Evolutionary conservation across 2,888 invertebrate genomes (phyloP).

Genomic region (Agrotis exclamationis): DNA sequence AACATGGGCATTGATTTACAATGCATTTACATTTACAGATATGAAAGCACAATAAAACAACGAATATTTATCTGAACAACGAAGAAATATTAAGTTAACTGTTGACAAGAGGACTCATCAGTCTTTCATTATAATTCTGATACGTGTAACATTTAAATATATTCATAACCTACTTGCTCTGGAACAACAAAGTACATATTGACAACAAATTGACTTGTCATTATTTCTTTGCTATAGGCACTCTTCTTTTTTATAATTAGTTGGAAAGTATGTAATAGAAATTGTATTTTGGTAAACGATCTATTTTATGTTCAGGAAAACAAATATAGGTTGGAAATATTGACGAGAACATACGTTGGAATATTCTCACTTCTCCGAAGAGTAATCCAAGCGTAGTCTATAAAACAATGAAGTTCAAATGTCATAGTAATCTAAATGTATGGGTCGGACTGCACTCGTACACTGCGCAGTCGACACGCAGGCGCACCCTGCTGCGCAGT

Average conservation of each 20-base stretch:
- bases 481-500: slow-evolving; percentile 84
- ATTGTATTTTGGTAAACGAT: not conserved
- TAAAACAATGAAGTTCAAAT: slow-evolving; percentile 63
- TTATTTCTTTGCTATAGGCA: slow-evolving; percentile 76
- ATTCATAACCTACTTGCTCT: slow-evolving; percentile 78
- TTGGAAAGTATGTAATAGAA: slow-evolving; percentile 10
- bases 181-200: slow-evolving; percentile 56
- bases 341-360: not conserved
- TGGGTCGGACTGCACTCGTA: slow-evolving; percentile 29
- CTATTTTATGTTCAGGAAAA: not conserved
- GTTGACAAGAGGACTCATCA: slow-evolving; percentile 81
- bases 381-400: slow-evolving; percentile 21
- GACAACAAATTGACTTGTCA: slow-evolving; percentile 84
- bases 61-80: slow-evolving; percentile 62
- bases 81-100: slow-evolving; percentile 80
- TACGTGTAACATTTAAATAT: slow-evolving; percentile 70
- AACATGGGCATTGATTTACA: slow-evolving; percentile 71
- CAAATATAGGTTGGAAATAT: not conserved
- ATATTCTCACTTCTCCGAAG: slow-evolving; percentile 35
- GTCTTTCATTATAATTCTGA: slow-evolving; percentile 77
- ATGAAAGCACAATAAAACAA: slow-evolving; percentile 66
- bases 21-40: slow-evolving; percentile 67
- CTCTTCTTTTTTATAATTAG: slow-evolving; percentile 73
- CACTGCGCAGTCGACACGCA: slow-evolving; percentile 41
- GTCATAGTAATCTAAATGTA: slow-evolving; percentile 45